Evolutionary conservation across 53 echinoderm and acorn worm genomes (phyloP).

Genomic region (Holothuria scabra): DNA sequence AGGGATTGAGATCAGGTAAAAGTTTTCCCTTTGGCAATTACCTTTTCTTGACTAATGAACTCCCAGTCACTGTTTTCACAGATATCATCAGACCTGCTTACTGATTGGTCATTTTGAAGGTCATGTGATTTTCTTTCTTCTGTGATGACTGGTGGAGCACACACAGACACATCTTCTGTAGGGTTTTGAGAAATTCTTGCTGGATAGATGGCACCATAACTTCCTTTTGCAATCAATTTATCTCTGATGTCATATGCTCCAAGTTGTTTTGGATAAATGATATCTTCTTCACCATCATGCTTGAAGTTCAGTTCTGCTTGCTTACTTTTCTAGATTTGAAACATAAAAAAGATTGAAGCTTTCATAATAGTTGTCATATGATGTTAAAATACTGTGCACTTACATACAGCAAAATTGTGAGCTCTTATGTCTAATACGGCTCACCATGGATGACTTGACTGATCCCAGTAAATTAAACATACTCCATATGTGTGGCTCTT

Average conservation of each 20-base stretch:
- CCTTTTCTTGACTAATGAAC: conserved; percentile 3
- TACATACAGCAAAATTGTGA: too few relatives aligned
- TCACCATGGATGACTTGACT: too few relatives aligned
- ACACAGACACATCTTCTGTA: conserved; percentile 12
- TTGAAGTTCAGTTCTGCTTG: not conserved
- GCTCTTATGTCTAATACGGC: too few relatives aligned
- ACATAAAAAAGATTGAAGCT: too few relatives aligned
- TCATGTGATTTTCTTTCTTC: not conserved
- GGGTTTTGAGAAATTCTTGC: conserved; percentile 32
- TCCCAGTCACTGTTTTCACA: conserved; percentile 10
- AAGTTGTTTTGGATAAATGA: conserved; percentile 50
- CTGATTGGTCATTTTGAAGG: not conserved
- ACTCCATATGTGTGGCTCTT: too few relatives aligned
- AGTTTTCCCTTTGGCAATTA: too few relatives aligned
- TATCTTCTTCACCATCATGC: not conserved
- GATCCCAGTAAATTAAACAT: too few relatives aligned
- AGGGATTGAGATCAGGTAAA: too few relatives aligned
- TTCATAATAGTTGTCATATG: too few relatives aligned
- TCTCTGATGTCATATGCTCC: conserved; percentile 57
- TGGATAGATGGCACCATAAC: conserved; percentile 67
- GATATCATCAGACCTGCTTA: not conserved
- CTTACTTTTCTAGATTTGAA: not conserved
- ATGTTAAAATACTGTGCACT: too few relatives aligned
- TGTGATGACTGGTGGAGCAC: not conserved
- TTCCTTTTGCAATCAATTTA: conserved; percentile 59